Conservation (phyloP, 1,140 invertebrate species). For the Drosophila orosa region DNA sequence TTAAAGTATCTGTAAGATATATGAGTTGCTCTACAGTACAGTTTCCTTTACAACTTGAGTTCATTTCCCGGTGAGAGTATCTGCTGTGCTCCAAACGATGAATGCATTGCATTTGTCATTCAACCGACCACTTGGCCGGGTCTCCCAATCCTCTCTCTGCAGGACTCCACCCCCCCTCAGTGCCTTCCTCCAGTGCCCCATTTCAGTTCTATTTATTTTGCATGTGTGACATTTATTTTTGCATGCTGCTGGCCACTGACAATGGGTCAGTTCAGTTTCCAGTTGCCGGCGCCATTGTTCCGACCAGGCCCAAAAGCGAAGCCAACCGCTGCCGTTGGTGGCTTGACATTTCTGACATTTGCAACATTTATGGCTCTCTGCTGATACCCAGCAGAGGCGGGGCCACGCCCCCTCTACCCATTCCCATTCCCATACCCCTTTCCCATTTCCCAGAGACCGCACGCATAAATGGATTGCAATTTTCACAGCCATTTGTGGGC, state of each 20-base stretch:
- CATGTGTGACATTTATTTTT: conserved; percentile 78
- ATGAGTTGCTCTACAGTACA: neutral
- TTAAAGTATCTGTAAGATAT: neutral
- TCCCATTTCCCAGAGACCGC: conserved; percentile 9
- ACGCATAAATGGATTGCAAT: conserved; percentile 58
- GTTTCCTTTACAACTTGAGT: neutral
- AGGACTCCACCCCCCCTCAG: neutral
- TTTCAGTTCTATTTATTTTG: conserved; percentile 76
- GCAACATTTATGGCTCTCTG: conserved; percentile 76
- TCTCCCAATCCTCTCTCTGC: neutral
- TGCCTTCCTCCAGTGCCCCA: conserved; percentile 34
- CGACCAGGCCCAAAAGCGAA: conserved; percentile 39
- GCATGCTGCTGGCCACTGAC: conserved; percentile 53
- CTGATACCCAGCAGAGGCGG: conserved; percentile 49
- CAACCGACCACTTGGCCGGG: conserved; percentile 36
- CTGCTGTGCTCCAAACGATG: conserved; percentile 15
- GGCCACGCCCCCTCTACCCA: conserved; percentile 12
- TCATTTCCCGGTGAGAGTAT: conserved; percentile 18
- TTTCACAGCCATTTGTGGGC: conserved; percentile 57
- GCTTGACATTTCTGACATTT: conserved; percentile 79
- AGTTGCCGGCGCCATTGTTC: conserved; percentile 42
- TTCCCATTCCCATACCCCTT: neutral
- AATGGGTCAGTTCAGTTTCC: conserved; percentile 37
- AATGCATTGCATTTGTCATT: conserved; percentile 66
- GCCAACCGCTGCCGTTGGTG: conserved; percentile 63